Percentiles rank a stretch among this genome's conserved stretches.
Conservation (phyloP, 2,888 invertebrate species). For the Corbicula japonica region DNA sequence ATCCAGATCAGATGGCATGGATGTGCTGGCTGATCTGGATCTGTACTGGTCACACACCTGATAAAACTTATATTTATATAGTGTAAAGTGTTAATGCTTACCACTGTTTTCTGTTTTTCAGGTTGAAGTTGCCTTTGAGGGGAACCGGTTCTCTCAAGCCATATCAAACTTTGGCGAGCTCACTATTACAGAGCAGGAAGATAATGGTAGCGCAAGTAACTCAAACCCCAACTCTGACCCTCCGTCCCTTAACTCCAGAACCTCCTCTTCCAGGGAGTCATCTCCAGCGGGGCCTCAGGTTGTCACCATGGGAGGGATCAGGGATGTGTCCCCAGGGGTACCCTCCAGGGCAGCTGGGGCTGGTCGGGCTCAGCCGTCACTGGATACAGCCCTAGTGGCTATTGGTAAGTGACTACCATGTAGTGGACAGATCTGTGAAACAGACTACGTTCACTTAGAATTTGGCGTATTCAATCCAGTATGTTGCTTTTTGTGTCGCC, state of each 20-base stretch:
- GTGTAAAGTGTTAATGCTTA: no score
- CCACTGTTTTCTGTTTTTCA: no score
- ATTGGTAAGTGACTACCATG: conserved; percentile 50
- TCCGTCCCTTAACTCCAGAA: conserved; percentile 37
- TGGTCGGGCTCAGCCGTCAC: conserved; percentile 12
- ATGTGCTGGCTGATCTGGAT: no score
- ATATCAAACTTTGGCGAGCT: conserved; percentile 81
- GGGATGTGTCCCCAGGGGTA: conserved; percentile 3
- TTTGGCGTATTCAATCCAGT: no score
- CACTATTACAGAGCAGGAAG: conserved; percentile 44
- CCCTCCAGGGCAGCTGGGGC: not conserved
- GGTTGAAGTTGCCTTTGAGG: conserved; percentile 78
- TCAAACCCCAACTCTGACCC: conserved; percentile 29
- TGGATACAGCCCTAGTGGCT: conserved; percentile 54
- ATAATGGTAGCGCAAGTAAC: conserved; percentile 19
- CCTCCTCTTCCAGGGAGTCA: conserved; percentile 50
- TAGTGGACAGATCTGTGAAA: no score
- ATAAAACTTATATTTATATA: no score
- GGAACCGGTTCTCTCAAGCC: conserved; percentile 76
- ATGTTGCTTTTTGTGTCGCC: no score
- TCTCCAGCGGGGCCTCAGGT: conserved; percentile 31
- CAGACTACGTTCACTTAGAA: no score
- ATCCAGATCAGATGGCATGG: no score
- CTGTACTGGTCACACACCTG: no score
- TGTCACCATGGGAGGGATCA: not conserved